Evolutionary conservation across 2,113 vertebrate species (phyloP), one percentile per base, ranked within the genome.

Genomic region (Gymnocephalus cernua): DNA sequence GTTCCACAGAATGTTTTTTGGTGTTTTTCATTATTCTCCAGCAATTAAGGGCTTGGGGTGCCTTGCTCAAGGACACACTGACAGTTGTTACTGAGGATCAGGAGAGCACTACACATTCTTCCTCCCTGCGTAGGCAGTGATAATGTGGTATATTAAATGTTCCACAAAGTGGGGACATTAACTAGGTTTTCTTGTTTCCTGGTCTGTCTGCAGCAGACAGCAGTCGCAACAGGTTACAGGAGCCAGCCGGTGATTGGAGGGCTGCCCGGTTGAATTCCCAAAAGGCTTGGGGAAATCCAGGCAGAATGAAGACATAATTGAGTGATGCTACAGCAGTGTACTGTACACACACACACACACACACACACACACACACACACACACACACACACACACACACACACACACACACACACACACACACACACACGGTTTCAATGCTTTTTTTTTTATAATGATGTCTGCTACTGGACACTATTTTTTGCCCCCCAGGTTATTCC

Each of bases 161-260:
- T 64, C 44, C 44, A 21, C 32, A 29, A 57, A 23, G 48, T 56
- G 53, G 18, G 57, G 62, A 81, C 56, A 82, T 51, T 53, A 45
- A 69, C 11, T 58, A 25, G 68, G 5, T 16, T 74, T 51, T 77
- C 74, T 72, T 63, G 56, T 77, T 80, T 75, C 32, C 59, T 48
- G 62, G 19, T 74, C 56, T 65, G 70, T 77, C 68, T 79, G 63
- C 57, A 58, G 66, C 64, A 77, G 54, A n/a, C 66, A 58, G 13
- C 69, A 68, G 23, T 82, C 13, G 0, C 77, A 85, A 41, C 82
- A 87, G 76, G 85, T 86, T 83, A 77, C 41, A 47, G 77, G 65
- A 82, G 84, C 61, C 68, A 48, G 0, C 35, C 74, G 67, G 45
- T 69, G 74, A 88, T 79, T 77, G 67, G 56, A 68, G 25, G 0